A percentile compares a stretch with the other conserved stretches of the same genome.
Conservation (phyloP, 1,140 invertebrate genomes). For the Papilio dardanus region DNA sequence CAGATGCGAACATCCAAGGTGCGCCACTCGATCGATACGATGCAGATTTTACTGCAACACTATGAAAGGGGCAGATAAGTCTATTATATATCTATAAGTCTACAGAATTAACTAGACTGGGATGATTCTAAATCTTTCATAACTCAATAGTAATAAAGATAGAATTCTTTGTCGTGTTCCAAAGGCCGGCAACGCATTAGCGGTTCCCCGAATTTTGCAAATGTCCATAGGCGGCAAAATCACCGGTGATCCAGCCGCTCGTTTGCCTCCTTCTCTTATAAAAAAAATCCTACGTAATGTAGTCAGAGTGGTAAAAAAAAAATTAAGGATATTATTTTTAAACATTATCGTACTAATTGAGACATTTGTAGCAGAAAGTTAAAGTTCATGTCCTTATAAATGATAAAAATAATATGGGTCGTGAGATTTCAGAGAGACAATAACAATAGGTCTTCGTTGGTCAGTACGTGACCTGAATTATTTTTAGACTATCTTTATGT, state of each 20-base stretch:
- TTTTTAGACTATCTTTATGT: conserved; percentile 4
- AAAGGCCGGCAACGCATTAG: too few species aligned
- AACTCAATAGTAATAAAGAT: too few species aligned
- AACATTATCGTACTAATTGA: not conserved
- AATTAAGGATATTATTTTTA: too few species aligned
- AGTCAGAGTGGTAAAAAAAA: too few species aligned
- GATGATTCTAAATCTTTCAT: too few species aligned
- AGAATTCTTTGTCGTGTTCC: too few species aligned
- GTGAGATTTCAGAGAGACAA: not conserved
- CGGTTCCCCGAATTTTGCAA: too few species aligned
- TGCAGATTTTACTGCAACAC: conserved; percentile 8
- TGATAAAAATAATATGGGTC: not conserved
- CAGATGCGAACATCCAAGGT: conserved; percentile 3
- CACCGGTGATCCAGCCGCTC: too few species aligned
- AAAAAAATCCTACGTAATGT: too few species aligned
- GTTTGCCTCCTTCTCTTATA: too few species aligned
- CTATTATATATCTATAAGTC: not conserved
- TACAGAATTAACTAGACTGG: not conserved
- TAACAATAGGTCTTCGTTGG: not conserved
- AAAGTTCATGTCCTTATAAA: not conserved
- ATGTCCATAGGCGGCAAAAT: too few species aligned
- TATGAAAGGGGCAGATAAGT: not conserved
- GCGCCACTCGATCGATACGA: conserved; percentile 1
- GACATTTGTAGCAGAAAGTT: not conserved
- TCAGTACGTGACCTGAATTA: not conserved